Percentiles rank a stretch among this genome's conserved stretches.
phyloP scores from a whole-genome alignment of 2,888 invertebrate species.

The Trichogramma dendrolimi region DNA sequence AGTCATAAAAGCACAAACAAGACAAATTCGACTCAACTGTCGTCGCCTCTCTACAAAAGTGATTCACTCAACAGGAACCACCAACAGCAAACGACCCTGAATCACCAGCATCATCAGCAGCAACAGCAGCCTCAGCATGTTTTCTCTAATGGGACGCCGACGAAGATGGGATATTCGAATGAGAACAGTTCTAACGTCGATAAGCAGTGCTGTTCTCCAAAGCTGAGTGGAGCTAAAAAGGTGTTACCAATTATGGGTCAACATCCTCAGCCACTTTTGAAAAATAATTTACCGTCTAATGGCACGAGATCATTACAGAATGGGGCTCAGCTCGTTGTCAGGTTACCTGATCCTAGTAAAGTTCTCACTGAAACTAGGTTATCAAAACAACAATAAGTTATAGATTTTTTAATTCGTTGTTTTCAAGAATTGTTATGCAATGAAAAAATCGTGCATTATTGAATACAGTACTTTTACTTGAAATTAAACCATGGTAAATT shows the following conservation, averaged over 20 bases:
- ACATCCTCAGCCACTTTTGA: slow-evolving; percentile 16
- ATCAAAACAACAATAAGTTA: slow-evolving; percentile 35
- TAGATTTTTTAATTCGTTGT: background rate
- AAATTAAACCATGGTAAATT: too few species aligned
- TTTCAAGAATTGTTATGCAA: background rate
- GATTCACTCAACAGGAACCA: slow-evolving; percentile 35
- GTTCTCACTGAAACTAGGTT: slow-evolving; percentile 46
- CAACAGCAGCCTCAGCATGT: slow-evolving; percentile 7
- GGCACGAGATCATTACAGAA: slow-evolving; percentile 44
- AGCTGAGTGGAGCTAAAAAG: slow-evolving; percentile 46
- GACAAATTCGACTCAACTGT: slow-evolving; percentile 44
- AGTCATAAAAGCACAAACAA: slow-evolving; percentile 44
- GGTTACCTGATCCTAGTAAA: slow-evolving; percentile 49
- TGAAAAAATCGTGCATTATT: too few species aligned
- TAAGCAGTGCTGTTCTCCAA: slow-evolving; percentile 45
- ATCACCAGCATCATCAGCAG: background rate
- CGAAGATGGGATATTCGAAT: slow-evolving; percentile 35
- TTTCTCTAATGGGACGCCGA: slow-evolving; percentile 30
- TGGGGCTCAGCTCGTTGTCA: slow-evolving; percentile 49
- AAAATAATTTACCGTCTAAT: slow-evolving; percentile 27
- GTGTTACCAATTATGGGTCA: slow-evolving; percentile 38
- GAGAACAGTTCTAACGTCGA: slow-evolving; percentile 36
- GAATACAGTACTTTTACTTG: too few species aligned
- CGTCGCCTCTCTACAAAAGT: slow-evolving; percentile 39
- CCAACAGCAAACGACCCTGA: slow-evolving; percentile 14